Evolutionary conservation across 2,888 invertebrate species (phyloP).

Genomic region (Chymomyza fuscimana): DNA sequence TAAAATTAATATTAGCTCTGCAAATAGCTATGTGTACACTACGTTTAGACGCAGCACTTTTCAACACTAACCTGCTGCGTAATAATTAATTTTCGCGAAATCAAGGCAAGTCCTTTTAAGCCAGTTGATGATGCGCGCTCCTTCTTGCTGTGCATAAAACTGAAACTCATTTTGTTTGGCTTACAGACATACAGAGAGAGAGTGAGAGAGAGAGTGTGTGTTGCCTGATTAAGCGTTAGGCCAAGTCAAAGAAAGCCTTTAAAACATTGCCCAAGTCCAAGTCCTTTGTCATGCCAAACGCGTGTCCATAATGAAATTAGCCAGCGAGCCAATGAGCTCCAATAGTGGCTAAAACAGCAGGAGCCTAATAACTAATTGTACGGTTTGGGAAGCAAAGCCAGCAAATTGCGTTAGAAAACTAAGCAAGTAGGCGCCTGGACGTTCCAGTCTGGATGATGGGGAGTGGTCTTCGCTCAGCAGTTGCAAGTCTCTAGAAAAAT

Average conservation of each 20-base stretch:
- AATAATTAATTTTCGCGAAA: conserved; percentile 49
- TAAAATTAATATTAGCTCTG: conserved; percentile 56
- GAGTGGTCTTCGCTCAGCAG: not conserved
- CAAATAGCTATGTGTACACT: not conserved
- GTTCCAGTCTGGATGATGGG: not conserved
- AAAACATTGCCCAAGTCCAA: not conserved
- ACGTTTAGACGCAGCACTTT: not conserved
- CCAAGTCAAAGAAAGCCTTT: not conserved
- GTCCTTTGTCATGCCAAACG: conserved; percentile 26
- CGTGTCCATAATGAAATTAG: conserved; percentile 51
- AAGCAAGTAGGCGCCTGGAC: conserved; percentile 21
- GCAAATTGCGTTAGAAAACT: conserved; percentile 53
- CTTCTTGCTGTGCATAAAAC: not conserved
- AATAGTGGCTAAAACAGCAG: not conserved
- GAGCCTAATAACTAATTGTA: conserved; percentile 54
- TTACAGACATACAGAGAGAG: not conserved
- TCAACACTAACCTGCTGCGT: conserved; percentile 42
- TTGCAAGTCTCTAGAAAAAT: conserved; percentile 37
- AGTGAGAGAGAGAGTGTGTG: not conserved
- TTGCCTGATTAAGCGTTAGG: not conserved
- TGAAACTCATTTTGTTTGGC: conserved; percentile 9
- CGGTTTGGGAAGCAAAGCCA: conserved; percentile 33
- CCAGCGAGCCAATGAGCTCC: not conserved
- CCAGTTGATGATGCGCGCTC: conserved; percentile 11
- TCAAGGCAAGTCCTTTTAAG: conserved; percentile 20